Evolutionary conservation across 2,797 vertebrate species (phyloP).

Genomic region (Delichon dasypus): DNA sequence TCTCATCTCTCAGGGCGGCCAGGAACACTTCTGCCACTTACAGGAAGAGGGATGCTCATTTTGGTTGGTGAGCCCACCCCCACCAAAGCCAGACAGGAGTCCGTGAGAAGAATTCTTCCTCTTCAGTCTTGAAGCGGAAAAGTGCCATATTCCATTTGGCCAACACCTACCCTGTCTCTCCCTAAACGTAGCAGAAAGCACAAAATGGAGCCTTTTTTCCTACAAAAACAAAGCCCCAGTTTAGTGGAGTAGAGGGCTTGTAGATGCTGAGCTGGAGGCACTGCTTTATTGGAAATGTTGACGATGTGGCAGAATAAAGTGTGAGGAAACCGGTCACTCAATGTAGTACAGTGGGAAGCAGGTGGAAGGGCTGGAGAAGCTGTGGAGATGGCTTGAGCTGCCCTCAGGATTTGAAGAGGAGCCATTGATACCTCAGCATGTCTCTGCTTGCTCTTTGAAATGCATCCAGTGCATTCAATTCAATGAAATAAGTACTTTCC

Average conservation of each 20-base stretch:
- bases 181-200: background rate
- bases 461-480: background rate
- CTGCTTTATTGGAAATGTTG: background rate
- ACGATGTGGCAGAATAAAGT: background rate
- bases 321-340: fast-evolving
- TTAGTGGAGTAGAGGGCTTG: fast-evolving
- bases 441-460: background rate
- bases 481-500: background rate
- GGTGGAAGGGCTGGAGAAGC: background rate
- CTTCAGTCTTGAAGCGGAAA: background rate
- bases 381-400: fast-evolving
- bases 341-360: background rate
- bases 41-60: background rate
- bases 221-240: background rate
- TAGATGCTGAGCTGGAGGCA: background rate
- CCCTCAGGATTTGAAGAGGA: background rate
- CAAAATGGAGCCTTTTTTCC: background rate
- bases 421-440: background rate
- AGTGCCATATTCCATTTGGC: background rate
- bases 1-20: background rate
- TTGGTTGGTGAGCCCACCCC: fast-evolving
- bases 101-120: background rate
- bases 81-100: background rate
- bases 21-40: background rate
- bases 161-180: fast-evolving